Evolutionary conservation across 2,888 invertebrate genomes (phyloP), one percentile per base, ranked within the genome.

Genomic region (Lasioglossum morio): DNA sequence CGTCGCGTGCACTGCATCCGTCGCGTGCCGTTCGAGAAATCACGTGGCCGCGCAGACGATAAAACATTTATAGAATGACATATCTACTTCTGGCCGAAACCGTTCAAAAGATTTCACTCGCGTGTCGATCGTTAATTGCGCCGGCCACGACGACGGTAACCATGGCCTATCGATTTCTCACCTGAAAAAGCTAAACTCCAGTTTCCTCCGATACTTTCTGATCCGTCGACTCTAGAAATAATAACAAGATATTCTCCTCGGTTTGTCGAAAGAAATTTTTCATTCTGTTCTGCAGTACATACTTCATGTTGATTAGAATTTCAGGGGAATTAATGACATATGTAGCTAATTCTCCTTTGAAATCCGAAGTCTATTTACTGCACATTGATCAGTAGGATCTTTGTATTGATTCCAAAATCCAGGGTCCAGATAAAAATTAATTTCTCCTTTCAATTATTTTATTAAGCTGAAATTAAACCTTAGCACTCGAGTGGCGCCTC

Each of bases 21-120:
- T 89, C 79, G 88, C 86, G 86, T 88, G 88, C 74, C 40, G 72
- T 70, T 63, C 82, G 37, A 30, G 73, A 63, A 84, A 88, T 86
- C 86, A 72, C 83, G 63, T 69, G 57, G 72, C 73, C 73, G 57
- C 43, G 30, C 30, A 37, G 34, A 79, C 70, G 78, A 86, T 88
- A 79, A 84, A 88, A 48, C 80, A 63, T 76, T 84, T 86, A 63
- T 60, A 76, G 78, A 77, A 80, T 86, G 75, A 78, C 80, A 57
- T 75, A 72, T 72, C 79, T 53, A 46, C 57, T 43, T 72, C 37
- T 10, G 19, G 60, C 16, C 57, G 30, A 46, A 43, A 12, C n/a
- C 60, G 46, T 46, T 74, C 60, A 82, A 79, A 70, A n/a, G 72
- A 79, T 63, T 78, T 78, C 48, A n/a, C 19, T 77, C 34, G 16